Evolutionary conservation across 2,797 vertebrate species (phyloP).

Genomic region (Delichon dasypus): DNA sequence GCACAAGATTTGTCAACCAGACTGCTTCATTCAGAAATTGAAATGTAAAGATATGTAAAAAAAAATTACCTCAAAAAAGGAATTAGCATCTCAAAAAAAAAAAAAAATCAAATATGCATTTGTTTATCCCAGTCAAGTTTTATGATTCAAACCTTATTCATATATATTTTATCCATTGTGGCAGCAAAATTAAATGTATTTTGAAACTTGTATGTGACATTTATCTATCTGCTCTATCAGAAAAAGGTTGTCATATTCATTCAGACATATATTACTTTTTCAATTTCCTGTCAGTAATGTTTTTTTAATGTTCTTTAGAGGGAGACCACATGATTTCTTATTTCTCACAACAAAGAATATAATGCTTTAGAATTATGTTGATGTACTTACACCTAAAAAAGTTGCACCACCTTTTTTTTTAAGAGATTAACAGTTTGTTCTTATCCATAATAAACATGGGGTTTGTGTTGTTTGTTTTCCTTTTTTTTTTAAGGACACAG

Average conservation of each 20-base stretch:
- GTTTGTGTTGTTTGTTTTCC: conserved; percentile 49
- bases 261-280: conserved; percentile 79
- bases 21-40: conserved; percentile 26
- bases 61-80: conserved; percentile 53
- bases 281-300: conserved; percentile 79
- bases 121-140: conserved; percentile 66
- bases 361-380: conserved; percentile 89
- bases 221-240: conserved; percentile 79
- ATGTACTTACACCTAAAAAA: conserved; percentile 79
- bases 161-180: conserved; percentile 74
- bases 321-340: conserved; percentile 70
- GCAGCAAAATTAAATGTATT: conserved; percentile 77
- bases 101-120: conserved; percentile 63
- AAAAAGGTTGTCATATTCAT: conserved; percentile 77
- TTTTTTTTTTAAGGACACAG: not conserved
- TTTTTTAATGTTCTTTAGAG: conserved; percentile 76
- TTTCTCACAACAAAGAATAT: conserved; percentile 79
- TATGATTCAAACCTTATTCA: conserved; percentile 61
- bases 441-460: conserved; percentile 74
- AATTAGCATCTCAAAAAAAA: conserved; percentile 3
- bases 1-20: not conserved
- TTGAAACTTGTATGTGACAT: conserved; percentile 74
- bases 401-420: conserved; percentile 61
- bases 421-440: conserved; percentile 76
- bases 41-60: conserved; percentile 63